These are phyloP conservation scores for Trypoxylus dichotomus DNA, from an alignment of 1,140 invertebrate species.

Conservation along the genomic window DNA sequence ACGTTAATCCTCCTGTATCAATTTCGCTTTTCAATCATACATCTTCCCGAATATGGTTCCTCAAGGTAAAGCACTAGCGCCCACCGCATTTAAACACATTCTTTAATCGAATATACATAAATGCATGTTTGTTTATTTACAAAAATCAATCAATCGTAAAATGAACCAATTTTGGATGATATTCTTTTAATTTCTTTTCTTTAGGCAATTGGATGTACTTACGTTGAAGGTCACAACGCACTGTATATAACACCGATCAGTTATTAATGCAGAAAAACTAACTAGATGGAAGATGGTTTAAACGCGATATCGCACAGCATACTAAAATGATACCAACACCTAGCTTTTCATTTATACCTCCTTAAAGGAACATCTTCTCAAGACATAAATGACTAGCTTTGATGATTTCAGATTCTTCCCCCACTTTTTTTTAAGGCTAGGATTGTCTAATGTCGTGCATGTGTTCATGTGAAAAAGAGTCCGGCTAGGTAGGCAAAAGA, in stretches of 20 bases:
- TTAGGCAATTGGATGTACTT: not conserved
- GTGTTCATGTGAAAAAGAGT: not conserved
- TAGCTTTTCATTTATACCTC: not conserved
- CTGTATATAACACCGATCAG: not conserved
- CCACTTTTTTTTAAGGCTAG: not conserved
- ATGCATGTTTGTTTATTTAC: not conserved
- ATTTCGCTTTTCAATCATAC: not conserved
- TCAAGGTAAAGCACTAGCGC: not conserved
- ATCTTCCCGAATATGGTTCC: not conserved
- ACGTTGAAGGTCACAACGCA: not conserved
- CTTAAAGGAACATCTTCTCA: not conserved
- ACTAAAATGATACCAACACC: not conserved
- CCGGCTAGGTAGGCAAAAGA: not conserved
- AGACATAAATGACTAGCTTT: not conserved
- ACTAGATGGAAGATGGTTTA: not conserved
- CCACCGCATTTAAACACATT: not conserved
- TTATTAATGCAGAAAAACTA: not conserved
- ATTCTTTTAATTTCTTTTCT: not conserved
- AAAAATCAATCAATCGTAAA: not conserved
- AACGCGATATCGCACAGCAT: not conserved
- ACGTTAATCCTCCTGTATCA: not conserved
- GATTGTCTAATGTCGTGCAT: not conserved
- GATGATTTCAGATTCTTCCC: not conserved
- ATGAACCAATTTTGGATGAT: not conserved
- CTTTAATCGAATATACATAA: not conserved